Evolutionary conservation across 2,797 vertebrate species (phyloP).

Genomic region (Tapirus indicus): DNA sequence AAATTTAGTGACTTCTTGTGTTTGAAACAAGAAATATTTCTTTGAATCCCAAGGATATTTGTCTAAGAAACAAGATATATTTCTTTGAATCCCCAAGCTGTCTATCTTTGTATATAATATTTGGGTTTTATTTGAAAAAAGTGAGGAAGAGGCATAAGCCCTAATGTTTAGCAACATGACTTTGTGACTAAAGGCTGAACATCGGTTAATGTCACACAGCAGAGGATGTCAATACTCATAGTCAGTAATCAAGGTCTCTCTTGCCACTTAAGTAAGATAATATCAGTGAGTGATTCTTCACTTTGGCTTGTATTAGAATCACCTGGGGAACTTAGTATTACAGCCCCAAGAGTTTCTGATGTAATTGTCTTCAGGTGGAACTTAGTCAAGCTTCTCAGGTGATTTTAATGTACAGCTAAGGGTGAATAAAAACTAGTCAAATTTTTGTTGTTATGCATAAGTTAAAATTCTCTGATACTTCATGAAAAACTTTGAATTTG

Average conservation of each 20-base stretch:
- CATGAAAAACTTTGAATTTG: background rate
- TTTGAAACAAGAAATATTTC: background rate
- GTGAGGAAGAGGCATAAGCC: background rate
- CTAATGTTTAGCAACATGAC: background rate
- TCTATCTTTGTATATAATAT: background rate
- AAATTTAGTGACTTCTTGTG: background rate
- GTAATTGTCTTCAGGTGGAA: background rate
- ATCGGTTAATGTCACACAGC: background rate
- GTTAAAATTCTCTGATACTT: background rate
- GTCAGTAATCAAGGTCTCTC: background rate
- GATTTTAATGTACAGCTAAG: background rate
- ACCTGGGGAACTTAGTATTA: background rate
- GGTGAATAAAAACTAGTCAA: background rate
- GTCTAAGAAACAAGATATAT: background rate
- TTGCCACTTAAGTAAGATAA: background rate
- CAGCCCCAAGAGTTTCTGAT: background rate
- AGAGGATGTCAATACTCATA: background rate
- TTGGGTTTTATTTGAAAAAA: slow-evolving; percentile 2
- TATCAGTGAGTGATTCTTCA: background rate
- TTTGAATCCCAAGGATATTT: background rate
- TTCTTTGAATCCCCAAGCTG: background rate
- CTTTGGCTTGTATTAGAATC: background rate
- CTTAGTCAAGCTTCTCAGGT: background rate
- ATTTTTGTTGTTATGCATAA: background rate
- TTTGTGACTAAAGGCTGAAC: background rate